Evolutionary conservation across 2,797 vertebrate genomes (phyloP), one percentile per base, ranked within the genome.

Genomic region (Acanthurus tractus): DNA sequence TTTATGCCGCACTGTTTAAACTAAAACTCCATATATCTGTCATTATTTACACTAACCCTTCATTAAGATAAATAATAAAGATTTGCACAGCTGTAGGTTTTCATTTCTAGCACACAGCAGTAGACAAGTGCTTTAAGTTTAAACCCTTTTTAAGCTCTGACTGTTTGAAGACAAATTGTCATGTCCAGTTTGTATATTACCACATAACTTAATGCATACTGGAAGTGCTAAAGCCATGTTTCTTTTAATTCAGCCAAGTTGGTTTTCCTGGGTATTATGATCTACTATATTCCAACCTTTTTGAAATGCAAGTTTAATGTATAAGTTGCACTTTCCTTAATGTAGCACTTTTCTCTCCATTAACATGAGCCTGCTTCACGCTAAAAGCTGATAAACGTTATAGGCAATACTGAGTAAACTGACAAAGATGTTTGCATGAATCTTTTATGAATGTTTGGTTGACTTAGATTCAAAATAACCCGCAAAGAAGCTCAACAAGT

Each of bases 371-470:
- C 20, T 22, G 20, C 14, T 68, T 81, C 12, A 29, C 40, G 22
- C 22, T 25, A 82, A 65, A 50, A 67, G 62, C 73, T 36, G 20
- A 53, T 49, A 38, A 62, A 29, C 52, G 20, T 74, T 74, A 74
- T 3, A 73, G 57, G 61, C 55, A 45, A 70, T 84, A 70, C 59
- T 74, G 61, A 76, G 34, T 56, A 34, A 77, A 72, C 63, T 80
- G 63, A 82, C 70, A 63, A 62, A 63, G 23, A 73, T 46, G 40
- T 4, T 58, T 13, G 45, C 59, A 88, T 91, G 44, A 88, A 91
- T 90, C 55, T 84, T 91, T 86, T 38, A 92, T 90, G 73, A 88
- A 57, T 44, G 65, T 63, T 85, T 80, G 4, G n/a, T 40, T 1
- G 23, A 73, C 61, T 61, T 44, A 52, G 55, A 81, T 38, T 54